Conservation (phyloP, 1,140 invertebrate genomes). For the Drosophila trapezifrons region DNA sequence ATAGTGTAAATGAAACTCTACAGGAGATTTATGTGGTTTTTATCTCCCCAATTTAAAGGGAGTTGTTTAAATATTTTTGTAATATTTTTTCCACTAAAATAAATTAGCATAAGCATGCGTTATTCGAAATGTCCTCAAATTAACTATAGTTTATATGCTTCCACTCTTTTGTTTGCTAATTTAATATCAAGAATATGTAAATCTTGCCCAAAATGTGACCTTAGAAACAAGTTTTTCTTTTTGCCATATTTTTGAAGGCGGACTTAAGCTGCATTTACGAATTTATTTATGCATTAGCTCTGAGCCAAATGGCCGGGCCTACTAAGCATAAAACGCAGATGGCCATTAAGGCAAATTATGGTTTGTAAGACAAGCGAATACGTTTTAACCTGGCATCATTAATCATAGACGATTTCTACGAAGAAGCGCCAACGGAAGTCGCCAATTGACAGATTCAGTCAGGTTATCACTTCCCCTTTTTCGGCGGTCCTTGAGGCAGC, state of each 20-base stretch:
- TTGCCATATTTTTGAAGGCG: constrained; percentile 36
- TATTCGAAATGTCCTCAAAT: neutral
- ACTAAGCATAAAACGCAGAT: constrained; percentile 27
- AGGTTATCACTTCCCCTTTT: constrained; percentile 50
- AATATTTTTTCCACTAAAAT: neutral
- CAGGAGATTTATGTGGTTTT: too few species aligned
- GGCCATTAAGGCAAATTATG: constrained; percentile 48
- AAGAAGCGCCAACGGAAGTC: constrained; percentile 58
- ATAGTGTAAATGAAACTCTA: neutral
- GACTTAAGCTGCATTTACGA: constrained; percentile 27
- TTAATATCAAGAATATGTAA: constrained; percentile 31
- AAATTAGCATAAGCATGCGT: neutral
- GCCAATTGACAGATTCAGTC: constrained; percentile 41
- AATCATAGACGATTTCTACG: constrained; percentile 41
- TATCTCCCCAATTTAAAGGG: neutral
- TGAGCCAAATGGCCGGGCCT: constrained; percentile 34
- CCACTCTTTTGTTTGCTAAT: neutral
- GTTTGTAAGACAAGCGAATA: constrained; percentile 24
- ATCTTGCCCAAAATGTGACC: constrained; percentile 18
- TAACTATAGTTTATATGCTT: too few species aligned
- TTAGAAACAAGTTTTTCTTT: constrained; percentile 27
- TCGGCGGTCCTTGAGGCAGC: constrained; percentile 40
- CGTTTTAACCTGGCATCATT: constrained; percentile 30
- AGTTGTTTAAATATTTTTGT: neutral
- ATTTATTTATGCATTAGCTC: constrained; percentile 39